Percentiles rank a stretch among this genome's conserved stretches.
Conservation (phyloP, 2,113 vertebrate genomes). For the Sclerurus mexicanus region DNA sequence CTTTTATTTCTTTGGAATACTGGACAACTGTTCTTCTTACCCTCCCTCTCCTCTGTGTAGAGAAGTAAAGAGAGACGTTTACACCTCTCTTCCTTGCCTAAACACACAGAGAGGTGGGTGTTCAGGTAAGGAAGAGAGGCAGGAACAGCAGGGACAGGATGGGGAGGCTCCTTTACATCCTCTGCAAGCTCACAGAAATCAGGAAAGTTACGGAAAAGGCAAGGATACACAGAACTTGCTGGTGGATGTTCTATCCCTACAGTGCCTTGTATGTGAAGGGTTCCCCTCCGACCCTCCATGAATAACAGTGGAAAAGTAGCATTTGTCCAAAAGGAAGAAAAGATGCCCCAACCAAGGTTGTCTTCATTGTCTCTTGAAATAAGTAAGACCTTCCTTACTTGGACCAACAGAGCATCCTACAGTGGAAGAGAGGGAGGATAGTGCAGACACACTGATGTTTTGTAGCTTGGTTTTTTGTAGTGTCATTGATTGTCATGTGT, state of each 20-base stretch:
- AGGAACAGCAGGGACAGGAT: neutral
- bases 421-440: neutral
- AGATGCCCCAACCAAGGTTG: rapidly evolving
- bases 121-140: neutral
- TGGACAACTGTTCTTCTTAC: too few relatives aligned
- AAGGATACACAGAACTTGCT: neutral
- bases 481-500: neutral
- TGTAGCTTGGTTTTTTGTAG: neutral
- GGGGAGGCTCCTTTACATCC: neutral
- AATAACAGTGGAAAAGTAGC: neutral
- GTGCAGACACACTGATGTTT: rapidly evolving
- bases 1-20: neutral
- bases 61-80: neutral
- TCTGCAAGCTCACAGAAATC: neutral
- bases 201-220: neutral
- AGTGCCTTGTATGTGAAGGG: neutral
- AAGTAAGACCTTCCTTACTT: neutral
- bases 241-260: rapidly evolving
- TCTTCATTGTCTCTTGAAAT: neutral
- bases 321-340: neutral
- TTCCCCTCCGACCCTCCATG: neutral
- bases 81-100: neutral
- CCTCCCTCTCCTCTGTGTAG: neutral
- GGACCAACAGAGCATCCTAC: neutral
- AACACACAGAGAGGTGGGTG: neutral